Evolutionary conservation across 2,797 vertebrate species (phyloP).

Genomic region (Notamacropus eugenii): DNA sequence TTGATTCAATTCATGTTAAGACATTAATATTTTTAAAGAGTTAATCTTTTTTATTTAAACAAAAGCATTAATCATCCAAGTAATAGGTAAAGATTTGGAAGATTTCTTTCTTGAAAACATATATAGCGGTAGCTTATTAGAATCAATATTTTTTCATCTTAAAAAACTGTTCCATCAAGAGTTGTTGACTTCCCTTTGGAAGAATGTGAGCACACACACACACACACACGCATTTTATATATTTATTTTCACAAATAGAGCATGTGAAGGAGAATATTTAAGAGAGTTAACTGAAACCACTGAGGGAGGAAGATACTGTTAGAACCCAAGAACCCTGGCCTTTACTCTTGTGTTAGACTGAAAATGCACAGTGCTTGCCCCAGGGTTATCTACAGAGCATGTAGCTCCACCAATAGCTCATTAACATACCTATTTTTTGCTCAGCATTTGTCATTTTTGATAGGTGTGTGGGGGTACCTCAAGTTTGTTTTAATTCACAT

Average conservation of each 20-base stretch:
- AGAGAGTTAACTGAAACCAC: neutral
- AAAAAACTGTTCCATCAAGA: constrained; percentile 30
- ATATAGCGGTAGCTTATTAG: neutral
- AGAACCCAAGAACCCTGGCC: neutral
- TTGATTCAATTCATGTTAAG: too few species aligned
- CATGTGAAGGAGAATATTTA: neutral
- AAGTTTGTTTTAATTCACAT: neutral
- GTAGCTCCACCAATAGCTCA: neutral
- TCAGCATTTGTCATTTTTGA: neutral
- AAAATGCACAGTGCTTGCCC: neutral
- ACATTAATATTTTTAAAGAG: neutral
- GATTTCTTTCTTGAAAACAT: neutral
- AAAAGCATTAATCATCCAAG: too few species aligned
- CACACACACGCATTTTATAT: too few species aligned
- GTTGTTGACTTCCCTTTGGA: neutral
- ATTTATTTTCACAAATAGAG: neutral
- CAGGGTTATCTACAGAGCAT: neutral
- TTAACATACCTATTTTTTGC: neutral
- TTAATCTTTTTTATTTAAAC: neutral
- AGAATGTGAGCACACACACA: neutral
- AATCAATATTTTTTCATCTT: constrained; percentile 38
- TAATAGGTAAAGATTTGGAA: neutral
- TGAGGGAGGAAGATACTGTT: neutral
- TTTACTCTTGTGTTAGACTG: neutral
- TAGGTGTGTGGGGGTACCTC: neutral